Evolutionary conservation across 2,888 invertebrate species (phyloP).

Genomic region (Drosophila tripunctata): DNA sequence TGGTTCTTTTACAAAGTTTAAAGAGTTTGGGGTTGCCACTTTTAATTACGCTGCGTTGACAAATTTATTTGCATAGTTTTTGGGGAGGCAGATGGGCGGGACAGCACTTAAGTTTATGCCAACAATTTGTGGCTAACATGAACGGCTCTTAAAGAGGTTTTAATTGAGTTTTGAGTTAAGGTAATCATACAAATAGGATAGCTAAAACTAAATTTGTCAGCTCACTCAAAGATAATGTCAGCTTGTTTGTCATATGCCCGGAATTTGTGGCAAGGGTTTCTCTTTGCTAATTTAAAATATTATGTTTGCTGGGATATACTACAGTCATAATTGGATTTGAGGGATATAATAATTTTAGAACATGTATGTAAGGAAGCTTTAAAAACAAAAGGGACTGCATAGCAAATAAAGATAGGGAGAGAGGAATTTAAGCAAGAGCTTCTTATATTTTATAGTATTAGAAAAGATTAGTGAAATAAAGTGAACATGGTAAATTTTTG

Average conservation of each 20-base stretch:
- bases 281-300: neutral
- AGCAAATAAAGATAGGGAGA: too few relatives aligned
- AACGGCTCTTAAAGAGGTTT: conserved; percentile 48
- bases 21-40: conserved; percentile 37
- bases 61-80: conserved; percentile 68
- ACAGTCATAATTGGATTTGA: conserved; percentile 1
- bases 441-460: too few relatives aligned
- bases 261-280: conserved; percentile 7
- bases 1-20: conserved; percentile 9
- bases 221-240: conserved; percentile 15
- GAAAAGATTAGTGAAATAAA: too few relatives aligned
- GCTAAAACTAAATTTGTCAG: conserved; percentile 26
- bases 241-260: conserved; percentile 5
- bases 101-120: conserved; percentile 47
- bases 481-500: too few relatives aligned
- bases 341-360: neutral
- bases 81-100: conserved; percentile 20
- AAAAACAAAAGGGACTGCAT: too few relatives aligned
- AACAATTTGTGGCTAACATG: conserved; percentile 58
- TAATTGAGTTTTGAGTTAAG: conserved; percentile 62
- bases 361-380: too few relatives aligned
- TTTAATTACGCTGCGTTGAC: conserved; percentile 68
- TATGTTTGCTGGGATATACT: neutral
- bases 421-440: too few relatives aligned
- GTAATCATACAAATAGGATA: neutral